Base-by-base conservation (phyloP, 2,797 vertebrate genomes). In the Anas acuta region DNA sequence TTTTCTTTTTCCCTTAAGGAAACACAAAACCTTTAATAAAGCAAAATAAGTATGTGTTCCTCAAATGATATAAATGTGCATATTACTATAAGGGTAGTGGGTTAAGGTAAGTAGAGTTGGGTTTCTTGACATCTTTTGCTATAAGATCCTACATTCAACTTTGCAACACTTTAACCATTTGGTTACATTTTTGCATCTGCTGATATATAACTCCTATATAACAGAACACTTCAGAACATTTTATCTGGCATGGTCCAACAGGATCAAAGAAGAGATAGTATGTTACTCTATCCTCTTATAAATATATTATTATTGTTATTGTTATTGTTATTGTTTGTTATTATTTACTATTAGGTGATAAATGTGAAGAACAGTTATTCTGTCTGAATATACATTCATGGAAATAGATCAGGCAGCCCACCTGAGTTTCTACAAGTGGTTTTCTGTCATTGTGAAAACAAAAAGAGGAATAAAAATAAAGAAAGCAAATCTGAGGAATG, bases 1-100 rank as follows among this genome's bases (percentile, higher is more conserved):
- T 73, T 79, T 83, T 76, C 32, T 67, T 90, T 71, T 80, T 73
- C 43, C 8, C 16, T 61, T 86, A 91, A 83, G 57, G 19, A 81
- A 85, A 60, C 20, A 77, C 11, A 81, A 83, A 85, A 77, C 1
- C 15, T 82, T 67, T 74, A 89, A 57, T 53, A 43, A 85, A 87
- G 13, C 5, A 82, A 82, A 93, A 17, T 7, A 30, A 30, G 8
- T 7, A 30, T 51, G 35, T 82, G 7, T 60, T 83, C 57, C 26
- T 79, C 53, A 76, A 85, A 79, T 73, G 67, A 64, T 30, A 76
- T 58, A 65, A 21, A 72, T 70, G 41, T 65, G 35, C 13, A 33
- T 45, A 35, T 35, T 92, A 56, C 61, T 57, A 6, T 56, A 64
- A 72, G 57, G 2, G 6, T 39, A 72, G n/a, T 15, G 4, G 1